Conservation (phyloP, 2,113 vertebrate species). For the Xenus cinereus region DNA sequence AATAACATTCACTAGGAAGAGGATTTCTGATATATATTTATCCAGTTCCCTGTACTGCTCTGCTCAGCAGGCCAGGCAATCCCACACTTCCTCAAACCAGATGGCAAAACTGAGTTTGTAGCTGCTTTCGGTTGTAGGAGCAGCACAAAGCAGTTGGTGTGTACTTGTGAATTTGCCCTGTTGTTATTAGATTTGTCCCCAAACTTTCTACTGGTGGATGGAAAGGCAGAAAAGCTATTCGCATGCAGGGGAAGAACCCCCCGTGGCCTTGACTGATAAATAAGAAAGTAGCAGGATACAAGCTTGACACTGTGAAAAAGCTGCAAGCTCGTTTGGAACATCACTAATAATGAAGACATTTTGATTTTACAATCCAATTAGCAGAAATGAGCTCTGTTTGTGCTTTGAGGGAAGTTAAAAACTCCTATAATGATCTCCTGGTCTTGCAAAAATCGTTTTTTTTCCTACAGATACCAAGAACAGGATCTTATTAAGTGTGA, state of each 20-base stretch:
- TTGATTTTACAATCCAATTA: slow-evolving; percentile 45
- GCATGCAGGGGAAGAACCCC: background rate
- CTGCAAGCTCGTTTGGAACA: background rate
- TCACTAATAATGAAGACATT: background rate
- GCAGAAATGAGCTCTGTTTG: background rate
- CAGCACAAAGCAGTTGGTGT: background rate
- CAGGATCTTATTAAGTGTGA: slow-evolving; percentile 18
- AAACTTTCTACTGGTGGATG: background rate
- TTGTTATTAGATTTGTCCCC: background rate
- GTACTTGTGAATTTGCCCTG: background rate
- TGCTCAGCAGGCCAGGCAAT: background rate
- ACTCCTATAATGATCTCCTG: background rate
- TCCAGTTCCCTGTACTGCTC: background rate
- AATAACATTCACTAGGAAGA: background rate
- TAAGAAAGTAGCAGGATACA: slow-evolving; percentile 6
- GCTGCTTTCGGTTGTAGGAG: background rate
- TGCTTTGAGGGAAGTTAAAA: slow-evolving; percentile 10
- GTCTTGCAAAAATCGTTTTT: slow-evolving; percentile 22
- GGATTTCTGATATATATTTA: background rate
- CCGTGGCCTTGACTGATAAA: background rate
- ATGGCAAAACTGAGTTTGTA: slow-evolving; percentile 5
- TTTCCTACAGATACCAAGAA: background rate
- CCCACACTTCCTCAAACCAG: slow-evolving; percentile 16
- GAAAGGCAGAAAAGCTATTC: background rate
- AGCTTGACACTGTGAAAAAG: background rate